Evolutionary conservation across 2,797 vertebrate genomes (phyloP).

Genomic region (Anguilla pacifica): DNA sequence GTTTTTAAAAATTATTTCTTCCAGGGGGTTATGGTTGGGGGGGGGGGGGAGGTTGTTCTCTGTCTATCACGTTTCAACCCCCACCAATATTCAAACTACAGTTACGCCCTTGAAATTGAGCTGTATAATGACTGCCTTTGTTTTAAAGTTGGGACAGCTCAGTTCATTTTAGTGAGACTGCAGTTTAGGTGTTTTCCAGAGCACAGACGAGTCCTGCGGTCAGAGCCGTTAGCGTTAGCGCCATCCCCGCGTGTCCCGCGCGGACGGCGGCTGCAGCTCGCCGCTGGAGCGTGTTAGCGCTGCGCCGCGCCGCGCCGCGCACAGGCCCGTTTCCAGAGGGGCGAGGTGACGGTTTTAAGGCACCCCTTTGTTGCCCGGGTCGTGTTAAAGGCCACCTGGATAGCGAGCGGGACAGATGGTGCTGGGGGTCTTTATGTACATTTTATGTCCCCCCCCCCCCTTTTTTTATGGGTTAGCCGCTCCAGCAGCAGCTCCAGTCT

Average conservation of each 20-base stretch:
- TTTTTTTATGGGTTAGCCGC: not conserved
- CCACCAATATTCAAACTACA: too few species aligned
- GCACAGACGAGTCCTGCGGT: not conserved
- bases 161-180: not conserved
- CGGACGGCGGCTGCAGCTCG: too few species aligned
- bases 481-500: not conserved
- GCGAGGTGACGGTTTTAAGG: not conserved
- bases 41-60: too few species aligned
- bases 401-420: not conserved
- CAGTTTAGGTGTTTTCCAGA: not conserved
- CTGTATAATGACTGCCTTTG: too few species aligned
- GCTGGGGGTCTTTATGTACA: not conserved
- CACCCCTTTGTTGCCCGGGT: not conserved
- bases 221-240: not conserved
- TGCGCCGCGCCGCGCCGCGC: not conserved
- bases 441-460: not conserved
- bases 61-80: too few species aligned
- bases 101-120: too few species aligned
- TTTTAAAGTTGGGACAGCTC: not conserved
- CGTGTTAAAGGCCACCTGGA: constrained; percentile 14
- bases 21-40: too few species aligned
- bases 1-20: too few species aligned
- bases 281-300: not conserved
- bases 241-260: too few species aligned
- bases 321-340: not conserved